phyloP scores from a whole-genome alignment of 2,888 invertebrate species.

The Leptopterna dolabrata region DNA sequence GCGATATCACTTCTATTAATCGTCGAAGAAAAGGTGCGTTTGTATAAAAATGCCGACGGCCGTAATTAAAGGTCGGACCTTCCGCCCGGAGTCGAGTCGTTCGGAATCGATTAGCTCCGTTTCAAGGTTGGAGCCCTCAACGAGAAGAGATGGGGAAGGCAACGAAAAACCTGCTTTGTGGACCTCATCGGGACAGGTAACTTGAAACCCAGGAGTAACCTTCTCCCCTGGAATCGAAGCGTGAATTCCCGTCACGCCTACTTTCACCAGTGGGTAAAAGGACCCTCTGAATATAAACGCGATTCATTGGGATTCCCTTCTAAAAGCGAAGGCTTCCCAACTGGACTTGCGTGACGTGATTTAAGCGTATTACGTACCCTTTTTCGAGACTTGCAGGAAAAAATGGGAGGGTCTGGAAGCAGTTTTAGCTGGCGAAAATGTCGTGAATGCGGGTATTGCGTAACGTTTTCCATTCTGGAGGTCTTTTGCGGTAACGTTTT shows the following conservation, averaged over 20 bases:
- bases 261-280: conserved; percentile 27
- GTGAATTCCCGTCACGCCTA: conserved; percentile 39
- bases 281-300: conserved; percentile 41
- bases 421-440: too few relatives aligned
- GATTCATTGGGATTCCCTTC: conserved; percentile 30
- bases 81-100: too few relatives aligned
- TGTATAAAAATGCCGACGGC: too few relatives aligned
- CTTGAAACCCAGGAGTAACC: not conserved
- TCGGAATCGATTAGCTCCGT: conserved; percentile 5
- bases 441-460: too few relatives aligned
- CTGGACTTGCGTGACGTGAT: conserved; percentile 44
- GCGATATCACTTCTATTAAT: too few relatives aligned
- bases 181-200: not conserved
- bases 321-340: conserved; percentile 14
- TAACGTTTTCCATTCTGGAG: too few relatives aligned
- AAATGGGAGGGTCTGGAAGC: too few relatives aligned
- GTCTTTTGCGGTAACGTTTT: too few relatives aligned
- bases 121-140: not conserved
- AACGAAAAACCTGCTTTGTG: conserved; percentile 4
- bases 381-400: too few relatives aligned
- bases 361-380: too few relatives aligned
- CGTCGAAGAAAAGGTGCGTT: too few relatives aligned
- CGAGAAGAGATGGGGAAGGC: not conserved
- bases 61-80: too few relatives aligned
- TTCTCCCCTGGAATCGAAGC: not conserved